phyloP scores from a whole-genome alignment of 37 sponge, comb jelly and placozoan genomes.

The Ianthella basta region DNA sequence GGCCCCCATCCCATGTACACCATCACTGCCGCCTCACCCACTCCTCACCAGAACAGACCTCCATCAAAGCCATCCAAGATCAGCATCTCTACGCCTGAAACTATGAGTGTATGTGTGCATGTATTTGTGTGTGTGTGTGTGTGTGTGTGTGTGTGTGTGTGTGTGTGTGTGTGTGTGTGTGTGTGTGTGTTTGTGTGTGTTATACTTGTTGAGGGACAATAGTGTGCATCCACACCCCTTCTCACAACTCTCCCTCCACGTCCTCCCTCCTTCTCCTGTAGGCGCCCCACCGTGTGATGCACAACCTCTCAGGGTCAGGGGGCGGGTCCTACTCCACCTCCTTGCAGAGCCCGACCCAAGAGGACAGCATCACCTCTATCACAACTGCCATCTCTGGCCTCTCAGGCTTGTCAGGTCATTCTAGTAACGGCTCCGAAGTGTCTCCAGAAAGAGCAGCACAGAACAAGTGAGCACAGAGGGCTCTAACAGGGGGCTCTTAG shows the following conservation, averaged over 20 bases:
- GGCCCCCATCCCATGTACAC: slow-evolving; percentile 2
- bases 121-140: neutral
- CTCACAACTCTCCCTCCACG: neutral
- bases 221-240: too few species aligned
- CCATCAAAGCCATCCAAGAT: slow-evolving; percentile 17
- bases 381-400: neutral
- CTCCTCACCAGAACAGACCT: neutral
- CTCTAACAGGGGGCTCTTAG: too few species aligned
- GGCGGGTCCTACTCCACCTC: too few species aligned
- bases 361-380: slow-evolving; percentile 9
- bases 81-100: neutral
- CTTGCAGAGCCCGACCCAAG: too few species aligned
- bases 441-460: slow-evolving; percentile 20
- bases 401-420: slow-evolving; percentile 7
- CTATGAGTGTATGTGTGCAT: neutral
- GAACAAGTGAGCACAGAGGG: neutral
- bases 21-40: slow-evolving; percentile 13
- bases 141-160: neutral
- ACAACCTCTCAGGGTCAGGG: neutral
- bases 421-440: neutral
- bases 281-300: neutral
- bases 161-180: slow-evolving; percentile 2
- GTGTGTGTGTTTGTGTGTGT: slow-evolving; percentile 14
- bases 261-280: neutral
- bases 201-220: too few species aligned